phyloP scores from a whole-genome alignment of 1,140 invertebrate species.

The Arctopsyche grandis region DNA sequence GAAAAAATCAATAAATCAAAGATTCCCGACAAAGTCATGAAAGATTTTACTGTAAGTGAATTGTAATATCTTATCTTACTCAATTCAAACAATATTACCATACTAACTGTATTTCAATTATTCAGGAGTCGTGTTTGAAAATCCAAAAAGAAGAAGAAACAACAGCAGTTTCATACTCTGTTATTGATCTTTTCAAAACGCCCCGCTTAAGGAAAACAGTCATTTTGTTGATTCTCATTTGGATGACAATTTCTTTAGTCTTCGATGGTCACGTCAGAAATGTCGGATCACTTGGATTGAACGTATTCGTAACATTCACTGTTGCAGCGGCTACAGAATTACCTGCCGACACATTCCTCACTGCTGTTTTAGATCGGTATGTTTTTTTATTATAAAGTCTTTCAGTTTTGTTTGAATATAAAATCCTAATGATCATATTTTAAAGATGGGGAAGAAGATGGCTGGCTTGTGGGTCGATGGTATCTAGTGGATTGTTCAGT shows the following conservation, averaged over 20 bases:
- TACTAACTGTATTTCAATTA: slow-evolving; percentile 36
- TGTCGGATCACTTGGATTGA: slow-evolving; percentile 80
- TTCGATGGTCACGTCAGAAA: slow-evolving; percentile 90
- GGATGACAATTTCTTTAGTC: slow-evolving; percentile 87
- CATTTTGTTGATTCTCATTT: slow-evolving; percentile 79
- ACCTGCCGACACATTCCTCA: slow-evolving; percentile 84
- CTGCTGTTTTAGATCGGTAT: slow-evolving; percentile 76
- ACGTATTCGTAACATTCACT: slow-evolving; percentile 86
- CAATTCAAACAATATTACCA: neutral
- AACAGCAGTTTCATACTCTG: slow-evolving; percentile 75
- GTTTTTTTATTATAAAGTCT: slow-evolving; percentile 18
- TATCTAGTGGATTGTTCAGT: slow-evolving; percentile 82
- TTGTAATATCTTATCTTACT: neutral
- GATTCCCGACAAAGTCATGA: slow-evolving; percentile 77
- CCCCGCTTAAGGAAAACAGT: slow-evolving; percentile 77
- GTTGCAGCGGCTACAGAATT: slow-evolving; percentile 83
- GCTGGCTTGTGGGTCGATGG: slow-evolving; percentile 83
- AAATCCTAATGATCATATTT: neutral
- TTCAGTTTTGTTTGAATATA: neutral
- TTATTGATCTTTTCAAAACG: slow-evolving; percentile 80
- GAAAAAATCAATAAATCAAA: slow-evolving; percentile 80
- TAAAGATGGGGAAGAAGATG: slow-evolving; percentile 81
- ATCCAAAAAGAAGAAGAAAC: slow-evolving; percentile 75
- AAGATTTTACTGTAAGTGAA: slow-evolving; percentile 74
- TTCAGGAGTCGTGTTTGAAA: slow-evolving; percentile 73